A percentile compares a stretch with the other conserved stretches of the same genome.
phyloP scores from a whole-genome alignment of 1,140 invertebrate genomes.

The Drosophila trapezifrons region DNA sequence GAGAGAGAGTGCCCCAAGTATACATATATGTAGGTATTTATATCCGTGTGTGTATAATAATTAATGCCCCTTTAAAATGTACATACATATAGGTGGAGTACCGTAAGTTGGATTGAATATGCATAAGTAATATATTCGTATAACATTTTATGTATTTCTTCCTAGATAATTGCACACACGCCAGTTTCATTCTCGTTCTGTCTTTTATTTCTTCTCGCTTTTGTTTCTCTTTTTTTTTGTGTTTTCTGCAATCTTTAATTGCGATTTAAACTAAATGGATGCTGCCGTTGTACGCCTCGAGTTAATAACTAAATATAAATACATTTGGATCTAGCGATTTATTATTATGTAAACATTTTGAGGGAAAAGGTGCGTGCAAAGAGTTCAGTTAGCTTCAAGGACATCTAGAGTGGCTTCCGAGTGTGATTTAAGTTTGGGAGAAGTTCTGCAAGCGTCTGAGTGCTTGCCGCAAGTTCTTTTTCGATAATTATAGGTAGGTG shows the following conservation, averaged over 20 bases:
- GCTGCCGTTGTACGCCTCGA: conserved; percentile 31
- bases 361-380: conserved; percentile 31
- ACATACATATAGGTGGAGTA: conserved; percentile 52
- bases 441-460: conserved; percentile 39
- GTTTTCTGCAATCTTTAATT: conserved; percentile 43
- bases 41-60: conserved; percentile 44
- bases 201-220: conserved; percentile 21
- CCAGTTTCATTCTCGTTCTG: conserved; percentile 31
- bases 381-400: conserved; percentile 27
- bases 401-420: conserved; percentile 54
- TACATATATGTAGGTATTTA: conserved; percentile 43
- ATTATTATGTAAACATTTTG: conserved; percentile 10
- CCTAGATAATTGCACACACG: conserved; percentile 54
- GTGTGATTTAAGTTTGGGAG: conserved; percentile 35
- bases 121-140: conserved; percentile 61
- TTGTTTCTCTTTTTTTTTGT: conserved; percentile 23
- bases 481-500: conserved; percentile 26
- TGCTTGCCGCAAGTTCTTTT: conserved; percentile 38
- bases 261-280: conserved; percentile 48
- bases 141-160: conserved; percentile 57
- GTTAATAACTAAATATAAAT: conserved; percentile 50
- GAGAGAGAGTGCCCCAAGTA: conserved; percentile 44
- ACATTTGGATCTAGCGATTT: conserved; percentile 29
- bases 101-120: conserved; percentile 69
- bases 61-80: conserved; percentile 70